Evolutionary conservation across 2,113 vertebrate genomes (phyloP).

Genomic region (Planiliza haematocheilus): DNA sequence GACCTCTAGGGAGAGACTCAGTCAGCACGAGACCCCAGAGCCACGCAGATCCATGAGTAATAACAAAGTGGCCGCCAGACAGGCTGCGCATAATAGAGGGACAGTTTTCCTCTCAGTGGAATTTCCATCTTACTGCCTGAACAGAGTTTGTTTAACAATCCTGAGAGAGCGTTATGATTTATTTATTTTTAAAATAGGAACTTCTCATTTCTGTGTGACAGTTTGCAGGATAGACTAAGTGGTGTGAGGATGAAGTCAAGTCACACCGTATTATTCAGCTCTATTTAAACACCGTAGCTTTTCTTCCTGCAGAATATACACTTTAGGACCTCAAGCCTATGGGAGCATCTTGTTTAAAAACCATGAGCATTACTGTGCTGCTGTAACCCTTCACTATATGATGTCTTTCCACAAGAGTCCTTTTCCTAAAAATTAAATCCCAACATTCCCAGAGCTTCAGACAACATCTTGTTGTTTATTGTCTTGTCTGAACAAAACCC

Average conservation of each 20-base stretch:
- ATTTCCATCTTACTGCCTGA: slow-evolving; percentile 51
- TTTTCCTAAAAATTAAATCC: background rate
- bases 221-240: slow-evolving; percentile 23
- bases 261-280: background rate
- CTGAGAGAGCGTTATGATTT: slow-evolving; percentile 49
- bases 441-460: background rate
- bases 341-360: too few relatives aligned
- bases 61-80: slow-evolving; percentile 32
- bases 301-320: slow-evolving; percentile 3
- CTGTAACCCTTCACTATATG: background rate
- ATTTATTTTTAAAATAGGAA: slow-evolving; percentile 58
- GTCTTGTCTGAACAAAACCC: too few relatives aligned
- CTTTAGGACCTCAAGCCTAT: background rate
- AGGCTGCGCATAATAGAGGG: slow-evolving; percentile 49
- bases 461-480: background rate
- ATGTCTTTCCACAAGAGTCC: too few relatives aligned
- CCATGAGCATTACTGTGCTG: background rate
- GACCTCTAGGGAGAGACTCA: slow-evolving; percentile 57
- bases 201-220: slow-evolving; percentile 46
- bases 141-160: slow-evolving; percentile 55
- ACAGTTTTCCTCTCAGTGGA: slow-evolving; percentile 51
- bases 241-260: background rate
- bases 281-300: background rate
- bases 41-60: slow-evolving; percentile 49
- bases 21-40: slow-evolving; percentile 27